These are phyloP conservation scores for Epinotia bilunana DNA, from an alignment of 2,888 invertebrate species.

Conservation along the genomic window DNA sequence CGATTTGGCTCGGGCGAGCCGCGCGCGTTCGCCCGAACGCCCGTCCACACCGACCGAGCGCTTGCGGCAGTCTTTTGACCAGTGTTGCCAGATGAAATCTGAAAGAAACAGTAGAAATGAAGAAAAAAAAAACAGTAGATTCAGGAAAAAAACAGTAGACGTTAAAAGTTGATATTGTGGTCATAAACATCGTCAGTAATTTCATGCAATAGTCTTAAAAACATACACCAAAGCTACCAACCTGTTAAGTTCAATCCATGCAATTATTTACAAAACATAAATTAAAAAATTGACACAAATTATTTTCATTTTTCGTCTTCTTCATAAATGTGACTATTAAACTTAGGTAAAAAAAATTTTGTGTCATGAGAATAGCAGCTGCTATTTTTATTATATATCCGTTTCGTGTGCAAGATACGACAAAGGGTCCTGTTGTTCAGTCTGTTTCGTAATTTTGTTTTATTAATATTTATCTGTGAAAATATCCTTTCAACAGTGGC, in stretches of 20 bases:
- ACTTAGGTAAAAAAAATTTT: constrained; percentile 3
- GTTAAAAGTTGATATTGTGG: no score
- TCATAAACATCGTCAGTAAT: no score
- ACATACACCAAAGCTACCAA: neutral
- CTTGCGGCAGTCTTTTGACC: no score
- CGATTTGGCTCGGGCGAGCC: no score
- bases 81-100: constrained; percentile 1
- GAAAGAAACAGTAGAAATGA: no score
- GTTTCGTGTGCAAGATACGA: neutral
- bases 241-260: neutral
- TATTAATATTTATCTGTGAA: no score
- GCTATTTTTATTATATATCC: no score
- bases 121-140: neutral
- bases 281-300: neutral
- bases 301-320: neutral
- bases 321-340: neutral
- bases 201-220: neutral
- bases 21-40: no score
- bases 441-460: neutral
- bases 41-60: no score
- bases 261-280: no score
- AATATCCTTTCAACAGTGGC: no score
- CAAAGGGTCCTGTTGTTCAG: constrained; percentile 1
- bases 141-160: neutral
- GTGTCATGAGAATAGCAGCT: constrained; percentile 1